These are phyloP conservation scores for Odocoileus hemionus DNA, from an alignment of 2,113 vertebrate species.

Conservation along the genomic window DNA sequence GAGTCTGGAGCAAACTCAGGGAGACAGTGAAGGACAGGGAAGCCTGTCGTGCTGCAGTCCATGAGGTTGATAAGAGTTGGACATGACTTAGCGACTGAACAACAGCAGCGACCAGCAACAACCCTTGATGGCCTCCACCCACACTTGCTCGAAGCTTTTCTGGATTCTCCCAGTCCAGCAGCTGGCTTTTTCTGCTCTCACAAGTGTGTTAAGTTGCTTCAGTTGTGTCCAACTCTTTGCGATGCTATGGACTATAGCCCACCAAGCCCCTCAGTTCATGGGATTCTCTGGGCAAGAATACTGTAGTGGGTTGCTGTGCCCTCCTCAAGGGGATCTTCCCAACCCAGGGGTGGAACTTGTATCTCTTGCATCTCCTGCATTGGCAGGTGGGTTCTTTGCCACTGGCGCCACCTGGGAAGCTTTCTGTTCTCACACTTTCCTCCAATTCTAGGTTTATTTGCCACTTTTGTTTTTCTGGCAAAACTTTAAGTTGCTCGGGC, in stretches of 20 bases:
- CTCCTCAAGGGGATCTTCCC: neutral
- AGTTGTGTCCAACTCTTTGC: neutral
- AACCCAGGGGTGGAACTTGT: neutral
- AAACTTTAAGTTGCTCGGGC: neutral
- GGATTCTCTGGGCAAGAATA: neutral
- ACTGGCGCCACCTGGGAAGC: neutral
- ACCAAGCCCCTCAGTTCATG: neutral
- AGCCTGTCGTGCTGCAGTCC: neutral
- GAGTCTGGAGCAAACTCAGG: neutral
- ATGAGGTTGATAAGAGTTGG: neutral
- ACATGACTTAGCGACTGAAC: neutral
- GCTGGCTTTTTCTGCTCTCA: neutral
- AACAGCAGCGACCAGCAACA: neutral
- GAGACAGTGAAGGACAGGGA: neutral
- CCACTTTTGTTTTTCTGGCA: neutral
- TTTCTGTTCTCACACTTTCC: neutral
- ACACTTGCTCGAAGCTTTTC: neutral
- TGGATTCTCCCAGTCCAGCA: neutral
- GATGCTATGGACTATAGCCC: neutral
- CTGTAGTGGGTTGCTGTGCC: neutral
- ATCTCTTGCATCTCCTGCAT: neutral
- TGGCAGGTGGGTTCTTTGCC: neutral
- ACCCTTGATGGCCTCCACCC: neutral
- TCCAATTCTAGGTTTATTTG: neutral
- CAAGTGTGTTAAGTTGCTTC: neutral